Base-by-base conservation (phyloP, 2,113 vertebrate genomes). In the Hydrochoerus hydrochaeris region DNA sequence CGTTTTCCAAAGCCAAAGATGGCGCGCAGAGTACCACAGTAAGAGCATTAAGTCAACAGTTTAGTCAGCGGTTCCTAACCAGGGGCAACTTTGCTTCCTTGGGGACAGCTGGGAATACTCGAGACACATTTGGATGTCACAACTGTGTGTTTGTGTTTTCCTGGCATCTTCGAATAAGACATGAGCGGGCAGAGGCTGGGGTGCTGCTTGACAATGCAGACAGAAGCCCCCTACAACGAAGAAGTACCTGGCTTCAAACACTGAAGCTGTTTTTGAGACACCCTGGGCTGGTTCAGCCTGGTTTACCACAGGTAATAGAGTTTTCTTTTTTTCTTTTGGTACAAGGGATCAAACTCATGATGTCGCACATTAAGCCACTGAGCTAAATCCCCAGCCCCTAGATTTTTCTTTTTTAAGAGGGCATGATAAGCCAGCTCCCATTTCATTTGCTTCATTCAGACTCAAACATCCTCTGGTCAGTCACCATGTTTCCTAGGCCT, bases 1-100 rank as follows among this genome's bases (percentile, higher is more conserved):
- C 78, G 54, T 62, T 88, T 97, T 96, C 67, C 90, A 46, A 96
- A 90, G 63, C 38, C 75, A 75, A 52, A 24, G 81, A 38, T 35
- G 16, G 22, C 32, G 67, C 62, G 67, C 89, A 54, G 32, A 85
- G 49, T 38, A 58, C 69, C 35, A 32, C 0, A 87, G 65, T 49
- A 94, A 95, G 54, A 62, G 5, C 35, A 52, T 6, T 88, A 35
- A 44, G 17, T 67, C 41, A 60, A 82, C 26, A 81, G 35, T 54
- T 67, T 24, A 71, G 67, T 22, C 38, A 49, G 73, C 49, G n/a
- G 28, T 80, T 90, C 67, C 92, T 49, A 35, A 69, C 10, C 16
- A 63, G 7, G n/a, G 88, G 75, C 1, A 1, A 24, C n/a, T 71
- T 75, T 62, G 60, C 41, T 89, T 41, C 8, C 11, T 32, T 52